Evolutionary conservation across 2,888 invertebrate species (phyloP), one percentile per base, ranked within the genome.

Genomic region (Scrobipalpa atriplicella): DNA sequence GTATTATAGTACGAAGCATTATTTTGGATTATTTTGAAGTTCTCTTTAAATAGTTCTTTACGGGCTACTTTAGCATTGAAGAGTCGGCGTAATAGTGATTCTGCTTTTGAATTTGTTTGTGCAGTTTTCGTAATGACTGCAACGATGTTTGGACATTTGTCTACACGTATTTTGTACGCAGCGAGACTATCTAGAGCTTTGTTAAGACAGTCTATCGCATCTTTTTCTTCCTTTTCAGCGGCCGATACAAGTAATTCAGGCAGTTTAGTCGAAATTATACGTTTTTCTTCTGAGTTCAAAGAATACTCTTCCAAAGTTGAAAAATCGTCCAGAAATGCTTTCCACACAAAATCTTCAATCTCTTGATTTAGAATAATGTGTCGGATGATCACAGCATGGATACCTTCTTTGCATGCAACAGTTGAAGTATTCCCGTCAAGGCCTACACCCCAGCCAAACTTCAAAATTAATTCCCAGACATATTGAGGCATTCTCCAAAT

Each of bases 381-480:
- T 1, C 86, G 80, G 52, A 89, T 70, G 2, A 90, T 73, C 1
- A 82, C 83, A 0, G 84, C 82, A 61, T 90, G 89, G 13, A 90
- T 70, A 1, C 87, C 88, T 72, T 90, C 89, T 0, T 36, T 51
- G 66, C 86, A 90, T 0, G 77, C 66, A 0, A 78, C 81, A 62
- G 81, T 78, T 2, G 83, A 39, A 0, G 69, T 9, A 2, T 61
- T 67, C 0, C 89, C 90, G 66, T 89, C 85, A 5, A 89, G 72
- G 0, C 89, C 90, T 2, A 89, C 73, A 0, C 80, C 84, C 41
- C 77, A 77, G 0, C 79, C 84, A 65, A 86, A 87, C 9, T 78
- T 69, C 16, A 87, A 38, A 18, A 90, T 65, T 52, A 76, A 60
- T 6, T 73, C 70, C 90, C 90, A 90, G 5, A 72, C 70, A 8